These are phyloP conservation scores for Octodon degus DNA, from an alignment of 2,113 vertebrate genomes.

Conservation along the genomic window DNA sequence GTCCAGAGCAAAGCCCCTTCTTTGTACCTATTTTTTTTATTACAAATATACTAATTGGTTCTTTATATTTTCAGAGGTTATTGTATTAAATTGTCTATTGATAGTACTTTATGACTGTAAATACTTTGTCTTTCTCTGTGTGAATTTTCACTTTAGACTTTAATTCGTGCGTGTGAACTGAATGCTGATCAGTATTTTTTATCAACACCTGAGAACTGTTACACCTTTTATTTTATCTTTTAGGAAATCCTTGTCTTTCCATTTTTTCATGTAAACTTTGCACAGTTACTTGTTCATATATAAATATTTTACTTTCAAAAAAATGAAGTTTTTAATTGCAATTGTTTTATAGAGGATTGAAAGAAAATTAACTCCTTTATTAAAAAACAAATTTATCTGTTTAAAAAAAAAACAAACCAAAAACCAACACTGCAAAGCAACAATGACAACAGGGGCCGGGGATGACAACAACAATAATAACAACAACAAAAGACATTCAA, in stretches of 20 bases:
- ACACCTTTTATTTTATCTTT: conserved; percentile 90
- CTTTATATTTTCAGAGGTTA: conserved; percentile 94
- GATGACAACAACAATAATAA: too few species aligned
- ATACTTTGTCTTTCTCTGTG: conserved; percentile 90
- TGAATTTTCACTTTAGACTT: conserved; percentile 87
- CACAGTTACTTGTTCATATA: conserved; percentile 97
- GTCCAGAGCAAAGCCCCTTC: conserved; percentile 89
- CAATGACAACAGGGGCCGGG: not conserved
- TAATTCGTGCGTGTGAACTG: conserved; percentile 86
- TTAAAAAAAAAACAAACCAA: too few species aligned
- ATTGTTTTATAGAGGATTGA: conserved; percentile 98
- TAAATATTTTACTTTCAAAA: conserved; percentile 96
- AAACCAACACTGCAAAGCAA: not conserved
- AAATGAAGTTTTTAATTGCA: conserved; percentile 96
- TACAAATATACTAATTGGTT: conserved; percentile 86
- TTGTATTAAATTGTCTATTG: conserved; percentile 92
- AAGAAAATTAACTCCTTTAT: conserved; percentile 95
- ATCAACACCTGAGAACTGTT: conserved; percentile 89
- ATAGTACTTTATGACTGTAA: conserved; percentile 94
- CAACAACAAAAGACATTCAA: not conserved
- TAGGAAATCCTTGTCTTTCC: conserved; percentile 90
- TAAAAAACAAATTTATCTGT: conserved; percentile 94
- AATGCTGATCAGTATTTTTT: conserved; percentile 92
- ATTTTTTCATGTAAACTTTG: conserved; percentile 97
- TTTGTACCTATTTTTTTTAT: conserved; percentile 93